A percentile compares a stretch with the other conserved stretches of the same genome.
phyloP scores from a whole-genome alignment of 2,113 vertebrate genomes.

The Ochotona princeps region DNA sequence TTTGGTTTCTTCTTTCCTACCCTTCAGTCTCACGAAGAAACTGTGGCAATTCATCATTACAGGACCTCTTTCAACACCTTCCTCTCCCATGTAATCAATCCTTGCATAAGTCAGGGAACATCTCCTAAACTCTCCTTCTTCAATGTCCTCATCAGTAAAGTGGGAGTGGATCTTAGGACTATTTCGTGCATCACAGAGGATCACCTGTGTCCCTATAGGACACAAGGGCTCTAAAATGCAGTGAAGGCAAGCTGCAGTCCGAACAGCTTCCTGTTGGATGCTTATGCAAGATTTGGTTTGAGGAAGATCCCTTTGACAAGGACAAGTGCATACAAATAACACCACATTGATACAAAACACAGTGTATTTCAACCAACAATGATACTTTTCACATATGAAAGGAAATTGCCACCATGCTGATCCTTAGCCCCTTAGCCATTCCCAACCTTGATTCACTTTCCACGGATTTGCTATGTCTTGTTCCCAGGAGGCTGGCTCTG shows the following conservation, averaged over 20 bases:
- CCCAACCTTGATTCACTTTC: background rate
- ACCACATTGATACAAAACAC: no score
- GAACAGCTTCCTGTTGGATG: background rate
- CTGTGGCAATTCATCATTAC: background rate
- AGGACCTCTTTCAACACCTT: background rate
- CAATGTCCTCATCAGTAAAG: background rate
- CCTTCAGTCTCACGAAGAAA: background rate
- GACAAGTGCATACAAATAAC: no score
- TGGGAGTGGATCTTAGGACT: background rate
- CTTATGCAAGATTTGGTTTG: background rate
- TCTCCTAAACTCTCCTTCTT: no score
- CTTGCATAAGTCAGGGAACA: background rate
- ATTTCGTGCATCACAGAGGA: background rate
- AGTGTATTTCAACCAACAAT: no score
- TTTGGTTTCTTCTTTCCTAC: background rate
- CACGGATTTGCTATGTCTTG: no score
- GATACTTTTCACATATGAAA: background rate
- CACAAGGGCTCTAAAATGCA: background rate
- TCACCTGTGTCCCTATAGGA: background rate
- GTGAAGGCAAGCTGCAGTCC: background rate
- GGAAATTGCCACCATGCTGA: no score
- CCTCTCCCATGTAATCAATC: no score
- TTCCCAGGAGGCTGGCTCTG: background rate
- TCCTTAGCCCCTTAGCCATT: fast-evolving
- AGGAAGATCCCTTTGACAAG: background rate